Conservation (phyloP, 2,888 invertebrate species). For the Matsumyia berberina region DNA sequence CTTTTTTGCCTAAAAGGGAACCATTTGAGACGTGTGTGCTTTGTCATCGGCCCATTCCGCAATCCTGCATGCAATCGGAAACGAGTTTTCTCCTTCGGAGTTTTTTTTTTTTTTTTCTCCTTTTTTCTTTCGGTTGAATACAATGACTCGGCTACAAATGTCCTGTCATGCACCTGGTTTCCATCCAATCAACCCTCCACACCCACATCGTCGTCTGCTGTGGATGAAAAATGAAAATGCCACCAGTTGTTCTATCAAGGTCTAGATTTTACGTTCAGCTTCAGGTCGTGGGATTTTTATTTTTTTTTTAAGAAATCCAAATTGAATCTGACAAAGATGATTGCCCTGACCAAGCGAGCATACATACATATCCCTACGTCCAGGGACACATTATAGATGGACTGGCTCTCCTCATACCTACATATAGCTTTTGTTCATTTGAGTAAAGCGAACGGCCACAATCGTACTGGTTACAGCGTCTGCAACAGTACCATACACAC, state of each 20-base stretch:
- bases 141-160: conserved; percentile 28
- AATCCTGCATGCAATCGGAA: neutral
- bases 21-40: no score
- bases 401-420: no score
- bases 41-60: no score
- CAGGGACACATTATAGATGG: no score
- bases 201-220: conserved; percentile 5
- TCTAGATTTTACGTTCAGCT: conserved; percentile 6
- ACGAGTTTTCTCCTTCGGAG: neutral
- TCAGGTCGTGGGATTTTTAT: neutral
- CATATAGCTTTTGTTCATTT: no score
- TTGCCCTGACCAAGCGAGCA: conserved; percentile 15
- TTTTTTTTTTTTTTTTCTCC: conserved; percentile 23
- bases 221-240: conserved; percentile 33
- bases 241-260: neutral
- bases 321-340: conserved; percentile 43
- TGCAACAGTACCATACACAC: neutral
- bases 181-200: conserved; percentile 6
- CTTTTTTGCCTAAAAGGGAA: no score
- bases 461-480: no score
- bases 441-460: neutral
- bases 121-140: conserved; percentile 13
- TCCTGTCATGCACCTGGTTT: conserved; percentile 26
- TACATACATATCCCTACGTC: neutral
- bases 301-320: conserved; percentile 29